Percentiles rank a stretch among this genome's conserved stretches.
Evolutionary conservation across 2,888 invertebrate genomes (phyloP).

Genomic region (Eilema caniola): DNA sequence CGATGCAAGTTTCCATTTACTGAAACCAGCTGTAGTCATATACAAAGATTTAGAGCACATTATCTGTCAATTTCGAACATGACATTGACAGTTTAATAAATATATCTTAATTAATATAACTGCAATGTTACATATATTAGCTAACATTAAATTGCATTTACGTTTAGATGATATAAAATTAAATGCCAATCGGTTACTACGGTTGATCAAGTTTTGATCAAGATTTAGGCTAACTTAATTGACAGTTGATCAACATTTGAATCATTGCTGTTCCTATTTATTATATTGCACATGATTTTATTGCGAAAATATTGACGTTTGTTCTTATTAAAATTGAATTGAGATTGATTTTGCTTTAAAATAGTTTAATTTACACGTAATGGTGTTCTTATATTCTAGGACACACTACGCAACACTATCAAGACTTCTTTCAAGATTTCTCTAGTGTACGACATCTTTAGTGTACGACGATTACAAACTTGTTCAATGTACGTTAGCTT

Average conservation of each 20-base stretch:
- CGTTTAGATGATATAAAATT: conserved; percentile 28
- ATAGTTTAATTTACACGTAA: not conserved
- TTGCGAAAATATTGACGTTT: not conserved
- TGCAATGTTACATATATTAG: conserved; percentile 31
- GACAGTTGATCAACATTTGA: conserved; percentile 24
- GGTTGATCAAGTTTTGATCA: conserved; percentile 34
- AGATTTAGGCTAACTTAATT: conserved; percentile 29
- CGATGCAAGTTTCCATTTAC: too few species aligned
- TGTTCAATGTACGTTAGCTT: too few species aligned
- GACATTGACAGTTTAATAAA: conserved; percentile 16
- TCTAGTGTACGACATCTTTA: too few species aligned
- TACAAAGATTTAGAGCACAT: not conserved
- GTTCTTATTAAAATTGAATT: not conserved
- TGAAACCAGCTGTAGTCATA: not conserved
- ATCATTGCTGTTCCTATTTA: conserved; percentile 12
- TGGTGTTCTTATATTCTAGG: not conserved
- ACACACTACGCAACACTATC: too few species aligned
- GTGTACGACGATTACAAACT: too few species aligned
- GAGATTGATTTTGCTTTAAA: not conserved
- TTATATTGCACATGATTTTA: conserved; percentile 23
- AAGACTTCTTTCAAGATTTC: too few species aligned
- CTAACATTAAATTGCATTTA: conserved; percentile 26
- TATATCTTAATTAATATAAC: conserved; percentile 28
- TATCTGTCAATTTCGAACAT: not conserved
- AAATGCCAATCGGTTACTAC: conserved; percentile 34